phyloP scores from a whole-genome alignment of 2,113 vertebrate genomes.

The Pongo abelii region DNA sequence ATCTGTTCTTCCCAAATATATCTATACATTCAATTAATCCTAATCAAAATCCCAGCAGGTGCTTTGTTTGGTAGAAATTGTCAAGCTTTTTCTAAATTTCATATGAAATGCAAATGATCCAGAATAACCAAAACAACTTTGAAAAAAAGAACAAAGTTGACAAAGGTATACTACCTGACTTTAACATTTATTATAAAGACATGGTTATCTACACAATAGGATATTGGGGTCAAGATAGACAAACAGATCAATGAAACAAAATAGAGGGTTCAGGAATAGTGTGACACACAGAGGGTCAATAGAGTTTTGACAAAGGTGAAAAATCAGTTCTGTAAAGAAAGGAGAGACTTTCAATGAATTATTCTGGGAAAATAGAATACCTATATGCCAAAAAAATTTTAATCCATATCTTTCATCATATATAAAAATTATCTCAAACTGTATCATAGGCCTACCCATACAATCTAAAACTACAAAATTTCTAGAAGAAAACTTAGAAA shows the following conservation, averaged over 20 bases:
- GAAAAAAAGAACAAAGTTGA: background rate
- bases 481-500: background rate
- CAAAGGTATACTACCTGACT: background rate
- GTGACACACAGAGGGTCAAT: background rate
- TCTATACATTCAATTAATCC: background rate
- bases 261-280: background rate
- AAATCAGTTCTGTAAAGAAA: background rate
- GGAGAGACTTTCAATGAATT: background rate
- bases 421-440: slow-evolving; percentile 32
- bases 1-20: background rate
- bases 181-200: background rate
- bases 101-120: background rate
- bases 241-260: background rate
- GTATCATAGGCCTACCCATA: background rate
- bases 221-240: background rate
- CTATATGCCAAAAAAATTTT: background rate
- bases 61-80: background rate
- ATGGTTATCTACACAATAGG: background rate
- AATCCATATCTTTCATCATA: background rate
- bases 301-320: slow-evolving; percentile 1
- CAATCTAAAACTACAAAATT: background rate
- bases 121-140: background rate
- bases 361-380: background rate
- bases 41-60: background rate
- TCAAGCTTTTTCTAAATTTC: background rate